Conservation (phyloP, 2,888 invertebrate genomes). For the Ferrisia virgata region DNA sequence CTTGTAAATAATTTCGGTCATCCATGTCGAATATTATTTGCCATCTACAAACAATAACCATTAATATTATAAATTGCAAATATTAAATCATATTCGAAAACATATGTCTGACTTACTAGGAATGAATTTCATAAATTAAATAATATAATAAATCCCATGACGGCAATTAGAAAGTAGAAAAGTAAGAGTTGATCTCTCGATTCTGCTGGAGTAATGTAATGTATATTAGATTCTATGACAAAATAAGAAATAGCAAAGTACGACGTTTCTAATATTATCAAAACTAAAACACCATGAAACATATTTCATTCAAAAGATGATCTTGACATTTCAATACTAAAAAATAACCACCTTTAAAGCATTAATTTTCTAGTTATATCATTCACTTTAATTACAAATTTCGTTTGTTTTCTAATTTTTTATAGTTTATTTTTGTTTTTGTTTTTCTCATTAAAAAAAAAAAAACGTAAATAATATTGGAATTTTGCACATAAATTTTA, state of each 20-base stretch:
- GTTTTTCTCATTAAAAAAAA: not conserved
- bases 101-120: not conserved
- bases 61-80: too few species aligned
- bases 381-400: too few species aligned
- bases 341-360: too few species aligned
- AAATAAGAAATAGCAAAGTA: constrained; percentile 35
- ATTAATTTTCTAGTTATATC: too few species aligned
- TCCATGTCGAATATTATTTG: too few species aligned
- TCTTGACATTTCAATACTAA: not conserved
- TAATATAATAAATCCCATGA: constrained; percentile 28
- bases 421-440: not conserved
- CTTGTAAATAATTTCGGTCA: too few species aligned
- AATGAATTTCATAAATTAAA: constrained; percentile 2
- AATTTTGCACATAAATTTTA: not conserved
- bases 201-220: constrained; percentile 18
- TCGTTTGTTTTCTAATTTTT: too few species aligned
- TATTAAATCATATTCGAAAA: too few species aligned
- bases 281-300: constrained; percentile 10
- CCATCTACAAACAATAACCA: not conserved
- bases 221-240: constrained; percentile 1
- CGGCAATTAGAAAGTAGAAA: not conserved
- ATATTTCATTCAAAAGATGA: not conserved
- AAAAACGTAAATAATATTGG: not conserved
- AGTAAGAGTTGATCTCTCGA: constrained; percentile 18
- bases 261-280: constrained; percentile 24